Conservation (phyloP, 1,140 invertebrate genomes). For the Pseudomyrmex sp. region DNA sequence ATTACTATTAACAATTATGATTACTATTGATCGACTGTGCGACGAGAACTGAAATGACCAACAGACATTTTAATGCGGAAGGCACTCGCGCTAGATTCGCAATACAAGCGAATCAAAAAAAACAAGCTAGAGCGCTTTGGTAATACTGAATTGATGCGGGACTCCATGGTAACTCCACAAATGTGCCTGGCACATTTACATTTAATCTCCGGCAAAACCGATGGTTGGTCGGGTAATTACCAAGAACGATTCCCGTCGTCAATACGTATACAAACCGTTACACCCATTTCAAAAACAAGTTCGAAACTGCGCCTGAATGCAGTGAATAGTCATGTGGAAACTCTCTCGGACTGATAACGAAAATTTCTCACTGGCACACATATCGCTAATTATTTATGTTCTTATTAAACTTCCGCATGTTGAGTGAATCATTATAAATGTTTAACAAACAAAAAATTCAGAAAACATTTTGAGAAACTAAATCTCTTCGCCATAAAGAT, state of each 20-base stretch:
- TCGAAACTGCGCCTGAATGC: slow-evolving; percentile 31
- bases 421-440: background rate
- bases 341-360: background rate
- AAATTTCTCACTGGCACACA: background rate
- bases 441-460: background rate
- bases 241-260: slow-evolving; percentile 67
- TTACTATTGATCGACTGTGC: background rate
- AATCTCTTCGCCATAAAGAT: too few relatives aligned
- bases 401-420: too few relatives aligned
- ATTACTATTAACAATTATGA: background rate
- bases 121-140: slow-evolving; percentile 20
- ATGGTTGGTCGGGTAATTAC: slow-evolving; percentile 70
- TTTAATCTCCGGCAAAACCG: slow-evolving; percentile 69
- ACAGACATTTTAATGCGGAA: background rate
- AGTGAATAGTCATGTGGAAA: slow-evolving; percentile 25
- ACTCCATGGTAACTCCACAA: slow-evolving; percentile 10
- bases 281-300: slow-evolving; percentile 55
- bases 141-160: slow-evolving; percentile 43
- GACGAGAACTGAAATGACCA: background rate
- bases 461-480: too few relatives aligned
- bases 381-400: background rate
- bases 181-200: slow-evolving; percentile 65
- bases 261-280: slow-evolving; percentile 25
- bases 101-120: slow-evolving; percentile 3
- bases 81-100: slow-evolving; percentile 7